phyloP scores from a whole-genome alignment of 2,888 invertebrate species.

The Orthosia incerta region DNA sequence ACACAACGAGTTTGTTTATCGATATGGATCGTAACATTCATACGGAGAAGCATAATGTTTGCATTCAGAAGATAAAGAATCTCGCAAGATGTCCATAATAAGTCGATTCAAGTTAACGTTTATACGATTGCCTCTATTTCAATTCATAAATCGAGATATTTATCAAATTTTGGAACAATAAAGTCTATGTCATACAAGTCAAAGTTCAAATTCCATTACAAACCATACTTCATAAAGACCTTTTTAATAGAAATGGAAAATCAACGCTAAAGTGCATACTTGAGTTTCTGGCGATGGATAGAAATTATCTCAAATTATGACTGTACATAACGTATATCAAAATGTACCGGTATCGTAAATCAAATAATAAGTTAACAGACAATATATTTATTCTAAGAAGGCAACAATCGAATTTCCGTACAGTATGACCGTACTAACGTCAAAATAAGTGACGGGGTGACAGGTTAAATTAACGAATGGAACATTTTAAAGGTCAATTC shows the following conservation, averaged over 20 bases:
- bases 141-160: too few relatives aligned
- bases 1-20: conserved; percentile 49
- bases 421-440: background rate
- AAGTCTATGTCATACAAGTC: too few relatives aligned
- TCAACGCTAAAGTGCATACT: too few relatives aligned
- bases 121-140: too few relatives aligned
- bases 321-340: too few relatives aligned
- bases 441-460: conserved; percentile 43
- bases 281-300: too few relatives aligned
- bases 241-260: too few relatives aligned
- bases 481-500: conserved; percentile 42
- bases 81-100: conserved; percentile 33
- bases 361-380: conserved; percentile 8
- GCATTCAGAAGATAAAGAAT: conserved; percentile 36
- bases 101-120: conserved; percentile 16
- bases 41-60: conserved; percentile 47
- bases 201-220: too few relatives aligned
- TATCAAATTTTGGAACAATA: too few relatives aligned
- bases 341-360: too few relatives aligned
- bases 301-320: too few relatives aligned
- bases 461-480: conserved; percentile 36
- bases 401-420: conserved; percentile 17
- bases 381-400: conserved; percentile 34
- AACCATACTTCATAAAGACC: too few relatives aligned
- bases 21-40: conserved; percentile 43